Evolutionary conservation across 1,140 invertebrate species (phyloP).

Genomic region (Nylanderia fulva): DNA sequence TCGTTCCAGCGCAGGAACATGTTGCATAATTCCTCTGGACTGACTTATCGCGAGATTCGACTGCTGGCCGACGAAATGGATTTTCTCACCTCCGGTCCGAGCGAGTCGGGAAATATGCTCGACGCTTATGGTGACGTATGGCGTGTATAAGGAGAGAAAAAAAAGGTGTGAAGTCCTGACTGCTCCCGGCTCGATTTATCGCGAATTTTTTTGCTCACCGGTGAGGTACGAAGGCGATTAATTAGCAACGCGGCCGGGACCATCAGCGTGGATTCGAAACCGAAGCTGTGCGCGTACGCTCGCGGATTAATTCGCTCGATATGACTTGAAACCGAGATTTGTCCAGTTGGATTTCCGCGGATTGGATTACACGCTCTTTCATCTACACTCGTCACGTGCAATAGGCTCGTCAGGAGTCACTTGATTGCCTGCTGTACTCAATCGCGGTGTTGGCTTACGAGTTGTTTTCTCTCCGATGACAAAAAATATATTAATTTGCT

Average conservation of each 20-base stretch:
- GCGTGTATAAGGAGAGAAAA: slow-evolving; percentile 56
- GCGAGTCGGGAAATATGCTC: slow-evolving; percentile 66
- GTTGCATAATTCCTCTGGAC: slow-evolving; percentile 60
- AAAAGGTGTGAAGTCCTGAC: slow-evolving; percentile 45
- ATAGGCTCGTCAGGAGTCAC: slow-evolving; percentile 21
- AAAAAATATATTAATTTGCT: not conserved
- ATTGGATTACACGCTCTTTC: slow-evolving; percentile 60
- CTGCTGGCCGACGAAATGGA: slow-evolving; percentile 57
- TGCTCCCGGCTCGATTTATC: slow-evolving; percentile 67
- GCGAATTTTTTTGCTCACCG: slow-evolving; percentile 52
- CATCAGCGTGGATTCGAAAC: slow-evolving; percentile 43
- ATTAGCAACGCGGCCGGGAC: slow-evolving; percentile 64
- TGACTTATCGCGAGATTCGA: slow-evolving; percentile 46
- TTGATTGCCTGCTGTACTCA: slow-evolving; percentile 36
- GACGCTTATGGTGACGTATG: slow-evolving; percentile 64
- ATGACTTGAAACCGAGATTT: slow-evolving; percentile 50
- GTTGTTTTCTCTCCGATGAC: not conserved
- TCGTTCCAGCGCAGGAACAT: slow-evolving; percentile 28
- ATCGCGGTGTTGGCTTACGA: not conserved
- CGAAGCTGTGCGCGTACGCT: not conserved
- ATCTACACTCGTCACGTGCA: slow-evolving; percentile 60
- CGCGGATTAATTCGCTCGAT: slow-evolving; percentile 66
- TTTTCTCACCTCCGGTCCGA: slow-evolving; percentile 62
- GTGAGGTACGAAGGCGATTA: slow-evolving; percentile 64
- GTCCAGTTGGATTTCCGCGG: not conserved